These are phyloP conservation scores for Allolobophora icterica DNA, from an alignment of 2,888 invertebrate genomes.

Conservation along the genomic window DNA sequence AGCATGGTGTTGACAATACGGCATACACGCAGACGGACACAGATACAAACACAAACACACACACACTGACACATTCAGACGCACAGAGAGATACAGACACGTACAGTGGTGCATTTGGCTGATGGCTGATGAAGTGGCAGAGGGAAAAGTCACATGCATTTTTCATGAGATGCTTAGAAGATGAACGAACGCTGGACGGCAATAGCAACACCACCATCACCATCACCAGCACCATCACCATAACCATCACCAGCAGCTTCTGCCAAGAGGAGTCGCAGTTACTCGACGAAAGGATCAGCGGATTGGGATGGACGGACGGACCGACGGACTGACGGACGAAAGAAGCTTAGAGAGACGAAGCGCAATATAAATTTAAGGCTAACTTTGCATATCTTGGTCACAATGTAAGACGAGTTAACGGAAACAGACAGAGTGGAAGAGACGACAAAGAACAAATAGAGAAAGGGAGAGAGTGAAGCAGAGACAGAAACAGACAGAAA, in stretches of 20 bases:
- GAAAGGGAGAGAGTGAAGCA: no score
- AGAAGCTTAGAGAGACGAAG: neutral
- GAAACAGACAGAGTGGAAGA: no score
- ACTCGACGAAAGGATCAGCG: slow-evolving; percentile 3
- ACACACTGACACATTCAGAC: neutral
- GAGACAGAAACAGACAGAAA: no score
- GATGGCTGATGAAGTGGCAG: slow-evolving; percentile 17
- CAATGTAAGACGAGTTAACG: no score
- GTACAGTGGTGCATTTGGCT: neutral
- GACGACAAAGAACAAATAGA: no score
- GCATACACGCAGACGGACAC: neutral
- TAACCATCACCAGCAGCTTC: neutral
- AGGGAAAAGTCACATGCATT: slow-evolving; percentile 12
- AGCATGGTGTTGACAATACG: neutral
- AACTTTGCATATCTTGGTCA: no score
- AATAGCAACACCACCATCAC: neutral
- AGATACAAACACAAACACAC: neutral
- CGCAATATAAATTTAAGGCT: no score
- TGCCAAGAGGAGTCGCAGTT: neutral
- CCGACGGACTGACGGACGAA: neutral
- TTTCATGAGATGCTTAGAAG: slow-evolving; percentile 17
- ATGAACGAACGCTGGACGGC: neutral
- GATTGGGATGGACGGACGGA: neutral
- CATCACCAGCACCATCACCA: neutral
- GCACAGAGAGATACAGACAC: neutral